Conservation (phyloP, 2,797 vertebrate species). For the Labroides dimidiatus region DNA sequence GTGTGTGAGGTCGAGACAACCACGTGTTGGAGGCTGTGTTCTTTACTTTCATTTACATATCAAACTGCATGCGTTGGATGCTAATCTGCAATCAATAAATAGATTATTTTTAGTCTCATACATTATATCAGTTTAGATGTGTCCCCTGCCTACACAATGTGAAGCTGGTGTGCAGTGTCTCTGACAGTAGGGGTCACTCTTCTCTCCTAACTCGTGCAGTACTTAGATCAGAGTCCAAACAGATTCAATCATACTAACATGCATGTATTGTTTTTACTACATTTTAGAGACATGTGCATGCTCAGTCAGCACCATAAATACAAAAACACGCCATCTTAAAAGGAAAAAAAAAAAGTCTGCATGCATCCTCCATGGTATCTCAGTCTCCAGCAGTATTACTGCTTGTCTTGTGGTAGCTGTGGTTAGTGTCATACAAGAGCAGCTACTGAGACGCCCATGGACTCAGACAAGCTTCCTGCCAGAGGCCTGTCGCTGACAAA, state of each 20-base stretch:
- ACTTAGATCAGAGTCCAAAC: constrained; percentile 30
- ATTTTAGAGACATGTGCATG: not conserved
- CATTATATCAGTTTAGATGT: not conserved
- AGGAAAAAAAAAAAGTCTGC: constrained; percentile 46
- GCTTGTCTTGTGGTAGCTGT: constrained; percentile 75
- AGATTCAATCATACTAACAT: constrained; percentile 1
- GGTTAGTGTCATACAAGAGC: constrained; percentile 76
- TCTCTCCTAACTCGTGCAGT: constrained; percentile 73
- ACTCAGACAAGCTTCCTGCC: constrained; percentile 63
- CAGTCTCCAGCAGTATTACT: constrained; percentile 37
- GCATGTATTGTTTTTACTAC: not conserved
- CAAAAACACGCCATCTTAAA: constrained; percentile 16
- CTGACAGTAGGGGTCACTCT: constrained; percentile 86
- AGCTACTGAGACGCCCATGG: constrained; percentile 70
- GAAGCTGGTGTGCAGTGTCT: constrained; percentile 49
- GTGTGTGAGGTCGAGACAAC: constrained; percentile 44
- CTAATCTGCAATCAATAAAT: constrained; percentile 18
- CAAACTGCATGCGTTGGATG: constrained; percentile 2
- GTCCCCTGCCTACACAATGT: constrained; percentile 3
- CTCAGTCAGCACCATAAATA: constrained; percentile 29
- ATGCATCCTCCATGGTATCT: constrained; percentile 49
- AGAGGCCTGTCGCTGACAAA: constrained; percentile 68
- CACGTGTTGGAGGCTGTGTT: constrained; percentile 37
- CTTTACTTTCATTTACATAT: constrained; percentile 13
- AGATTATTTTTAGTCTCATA: constrained; percentile 12